Evolutionary conservation across 2,797 vertebrate genomes (phyloP).

Genomic region (Hybognathus amarus): DNA sequence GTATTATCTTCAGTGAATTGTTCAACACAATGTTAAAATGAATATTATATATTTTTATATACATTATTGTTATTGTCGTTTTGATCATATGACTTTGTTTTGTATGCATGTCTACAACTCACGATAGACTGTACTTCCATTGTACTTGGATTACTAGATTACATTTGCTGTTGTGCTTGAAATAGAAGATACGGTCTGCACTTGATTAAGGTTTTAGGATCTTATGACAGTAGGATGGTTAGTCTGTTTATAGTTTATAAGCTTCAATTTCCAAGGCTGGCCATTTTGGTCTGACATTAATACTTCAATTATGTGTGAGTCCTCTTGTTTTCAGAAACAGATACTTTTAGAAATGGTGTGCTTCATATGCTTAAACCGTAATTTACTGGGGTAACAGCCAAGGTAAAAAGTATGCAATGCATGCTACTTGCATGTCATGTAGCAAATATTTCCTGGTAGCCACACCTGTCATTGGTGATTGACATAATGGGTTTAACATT

Average conservation of each 20-base stretch:
- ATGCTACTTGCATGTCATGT: background rate
- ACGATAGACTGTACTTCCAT: background rate
- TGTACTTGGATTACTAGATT: slow-evolving; percentile 39
- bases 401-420: background rate
- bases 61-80: background rate
- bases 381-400: background rate
- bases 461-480: background rate
- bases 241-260: background rate
- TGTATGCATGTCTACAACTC: background rate
- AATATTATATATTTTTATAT: background rate
- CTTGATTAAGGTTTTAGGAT: slow-evolving; percentile 30
- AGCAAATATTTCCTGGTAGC: background rate
- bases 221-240: slow-evolving; percentile 4
- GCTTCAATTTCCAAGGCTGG: background rate
- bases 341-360: background rate
- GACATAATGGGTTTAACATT: background rate
- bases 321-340: background rate
- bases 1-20: background rate
- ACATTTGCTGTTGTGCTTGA: slow-evolving; percentile 6
- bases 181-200: slow-evolving; percentile 10
- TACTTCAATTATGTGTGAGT: background rate
- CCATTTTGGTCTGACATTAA: background rate
- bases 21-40: background rate
- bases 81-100: background rate
- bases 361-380: background rate